phyloP scores from a whole-genome alignment of 2,888 invertebrate genomes.

The Pterostichus madidus region DNA sequence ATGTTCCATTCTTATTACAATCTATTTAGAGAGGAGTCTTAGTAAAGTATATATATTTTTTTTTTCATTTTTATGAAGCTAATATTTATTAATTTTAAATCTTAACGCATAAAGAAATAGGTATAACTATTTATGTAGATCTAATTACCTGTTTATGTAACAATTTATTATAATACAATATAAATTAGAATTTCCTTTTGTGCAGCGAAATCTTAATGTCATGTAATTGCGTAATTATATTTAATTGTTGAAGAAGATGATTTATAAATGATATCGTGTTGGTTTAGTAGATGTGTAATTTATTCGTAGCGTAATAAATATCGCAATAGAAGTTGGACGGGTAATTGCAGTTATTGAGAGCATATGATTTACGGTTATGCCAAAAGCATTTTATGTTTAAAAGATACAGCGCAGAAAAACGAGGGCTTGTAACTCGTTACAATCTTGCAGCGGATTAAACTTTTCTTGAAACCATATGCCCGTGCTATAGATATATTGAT shows the following conservation, averaged over 20 bases:
- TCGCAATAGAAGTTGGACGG: constrained; percentile 27
- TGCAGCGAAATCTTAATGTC: neutral
- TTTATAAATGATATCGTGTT: constrained; percentile 29
- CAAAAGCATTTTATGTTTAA: constrained; percentile 54
- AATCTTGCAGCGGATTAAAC: constrained; percentile 60
- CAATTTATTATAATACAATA: too few species aligned
- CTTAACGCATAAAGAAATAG: too few species aligned
- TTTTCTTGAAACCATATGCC: constrained; percentile 64
- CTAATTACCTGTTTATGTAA: too few species aligned
- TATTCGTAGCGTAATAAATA: constrained; percentile 48
- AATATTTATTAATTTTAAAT: too few species aligned
- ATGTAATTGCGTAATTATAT: neutral
- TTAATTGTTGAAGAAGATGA: constrained; percentile 19
- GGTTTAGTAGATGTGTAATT: constrained; percentile 23
- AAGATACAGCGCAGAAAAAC: constrained; percentile 62
- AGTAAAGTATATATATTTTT: too few species aligned
- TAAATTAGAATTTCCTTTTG: neutral
- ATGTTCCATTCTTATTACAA: too few species aligned
- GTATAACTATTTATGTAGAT: too few species aligned
- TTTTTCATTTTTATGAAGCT: too few species aligned
- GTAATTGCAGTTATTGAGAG: constrained; percentile 58
- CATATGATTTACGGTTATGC: constrained; percentile 59
- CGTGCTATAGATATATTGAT: constrained; percentile 65
- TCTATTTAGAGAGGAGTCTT: too few species aligned
- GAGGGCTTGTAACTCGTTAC: constrained; percentile 61